Percentiles rank a stretch among this genome's conserved stretches.
phyloP scores from a whole-genome alignment of 2,113 vertebrate species.

The Neodontobutis hainanensis region DNA sequence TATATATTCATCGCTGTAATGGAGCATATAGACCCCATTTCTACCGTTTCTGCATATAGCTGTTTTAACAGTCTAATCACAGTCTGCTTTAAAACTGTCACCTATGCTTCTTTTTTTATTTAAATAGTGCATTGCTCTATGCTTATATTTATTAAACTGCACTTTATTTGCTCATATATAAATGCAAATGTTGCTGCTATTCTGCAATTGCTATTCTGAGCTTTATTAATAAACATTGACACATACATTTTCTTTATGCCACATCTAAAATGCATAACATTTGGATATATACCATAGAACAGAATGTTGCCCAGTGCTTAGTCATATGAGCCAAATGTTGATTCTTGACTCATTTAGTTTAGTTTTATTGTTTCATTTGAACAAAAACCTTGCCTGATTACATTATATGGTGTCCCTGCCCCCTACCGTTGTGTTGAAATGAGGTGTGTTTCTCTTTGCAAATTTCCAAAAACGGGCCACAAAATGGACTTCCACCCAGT shows the following conservation, averaged over 20 bases:
- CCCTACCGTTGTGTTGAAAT: background rate
- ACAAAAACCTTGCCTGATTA: conserved; percentile 6
- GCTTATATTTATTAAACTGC: too few species aligned
- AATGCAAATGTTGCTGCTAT: background rate
- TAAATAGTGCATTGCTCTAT: too few species aligned
- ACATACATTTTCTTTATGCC: background rate
- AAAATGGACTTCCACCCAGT: too few species aligned
- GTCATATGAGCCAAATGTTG: conserved; percentile 5
- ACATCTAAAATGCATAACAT: conserved; percentile 2
- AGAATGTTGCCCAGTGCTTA: background rate
- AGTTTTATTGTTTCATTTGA: background rate
- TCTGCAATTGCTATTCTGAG: background rate
- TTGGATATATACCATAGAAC: conserved; percentile 2
- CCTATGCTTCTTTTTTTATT: too few species aligned
- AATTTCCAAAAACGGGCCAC: background rate
- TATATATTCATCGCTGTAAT: background rate
- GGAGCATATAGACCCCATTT: background rate
- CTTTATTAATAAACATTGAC: conserved; percentile 1
- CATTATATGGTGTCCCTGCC: background rate
- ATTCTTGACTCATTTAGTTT: conserved; percentile 2
- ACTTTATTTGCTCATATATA: too few species aligned
- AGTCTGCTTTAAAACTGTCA: too few species aligned
- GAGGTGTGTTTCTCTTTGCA: background rate
- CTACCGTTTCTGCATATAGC: background rate
- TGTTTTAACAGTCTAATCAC: background rate